phyloP scores from a whole-genome alignment of 2,113 vertebrate species.

The Vimba vimba region DNA sequence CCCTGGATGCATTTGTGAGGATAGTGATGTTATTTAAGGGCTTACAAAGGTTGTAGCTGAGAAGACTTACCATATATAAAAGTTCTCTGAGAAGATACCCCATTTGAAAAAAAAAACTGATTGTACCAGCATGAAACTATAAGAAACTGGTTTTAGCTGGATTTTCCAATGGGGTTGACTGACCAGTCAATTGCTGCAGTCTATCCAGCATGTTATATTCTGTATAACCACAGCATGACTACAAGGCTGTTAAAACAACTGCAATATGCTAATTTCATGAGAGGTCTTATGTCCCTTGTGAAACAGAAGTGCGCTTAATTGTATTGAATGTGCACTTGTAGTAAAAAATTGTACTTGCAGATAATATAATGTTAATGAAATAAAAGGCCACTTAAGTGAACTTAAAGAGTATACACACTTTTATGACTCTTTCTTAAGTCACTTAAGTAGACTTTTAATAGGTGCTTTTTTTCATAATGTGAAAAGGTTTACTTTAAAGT shows the following conservation, averaged over 20 bases:
- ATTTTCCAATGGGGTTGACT: background rate
- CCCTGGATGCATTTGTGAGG: constrained; percentile 7
- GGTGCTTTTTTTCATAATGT: background rate
- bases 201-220: background rate
- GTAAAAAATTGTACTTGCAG: background rate
- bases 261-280: constrained; percentile 39
- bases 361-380: background rate
- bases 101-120: background rate
- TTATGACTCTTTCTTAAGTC: background rate
- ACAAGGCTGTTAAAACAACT: constrained; percentile 12
- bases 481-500: background rate
- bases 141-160: background rate
- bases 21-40: constrained; percentile 29
- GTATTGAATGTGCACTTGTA: background rate
- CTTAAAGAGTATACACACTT: background rate
- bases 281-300: background rate
- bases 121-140: background rate
- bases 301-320: background rate
- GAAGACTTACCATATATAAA: constrained; percentile 26
- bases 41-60: background rate
- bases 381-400: background rate
- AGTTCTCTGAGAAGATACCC: background rate
- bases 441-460: background rate
- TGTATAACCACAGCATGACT: background rate
- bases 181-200: background rate